Evolutionary conservation across 1,140 invertebrate genomes (phyloP).

Genomic region (Neelides sp.): DNA sequence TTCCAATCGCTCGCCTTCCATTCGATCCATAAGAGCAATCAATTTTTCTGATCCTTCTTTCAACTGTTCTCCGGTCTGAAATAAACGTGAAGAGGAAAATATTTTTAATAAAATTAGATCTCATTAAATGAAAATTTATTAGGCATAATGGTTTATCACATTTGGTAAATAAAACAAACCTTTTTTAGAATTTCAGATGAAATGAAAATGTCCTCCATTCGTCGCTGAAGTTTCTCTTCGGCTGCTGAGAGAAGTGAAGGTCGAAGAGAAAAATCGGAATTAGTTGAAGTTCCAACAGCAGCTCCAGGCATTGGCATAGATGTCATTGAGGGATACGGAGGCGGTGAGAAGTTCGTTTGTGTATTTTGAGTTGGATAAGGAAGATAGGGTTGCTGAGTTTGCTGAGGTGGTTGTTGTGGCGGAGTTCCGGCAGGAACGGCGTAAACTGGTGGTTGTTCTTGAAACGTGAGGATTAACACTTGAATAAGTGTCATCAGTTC

Average conservation of each 20-base stretch:
- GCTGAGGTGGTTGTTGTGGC: conserved; percentile 28
- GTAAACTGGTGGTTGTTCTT: conserved; percentile 89
- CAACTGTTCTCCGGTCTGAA: conserved; percentile 26
- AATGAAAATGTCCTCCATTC: conserved; percentile 57
- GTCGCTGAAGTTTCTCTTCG: conserved; percentile 78
- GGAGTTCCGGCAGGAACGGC: conserved; percentile 39
- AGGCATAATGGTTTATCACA: neutral
- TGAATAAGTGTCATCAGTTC: conserved; percentile 76
- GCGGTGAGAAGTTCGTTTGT: conserved; percentile 27
- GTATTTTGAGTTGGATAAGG: conserved; percentile 48
- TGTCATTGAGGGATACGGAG: conserved; percentile 33
- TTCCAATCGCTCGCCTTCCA: conserved; percentile 43
- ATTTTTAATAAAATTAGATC: neutral
- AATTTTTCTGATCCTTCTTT: conserved; percentile 17
- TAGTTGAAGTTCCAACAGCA: conserved; percentile 30
- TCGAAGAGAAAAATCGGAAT: conserved; percentile 46
- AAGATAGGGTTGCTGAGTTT: conserved; percentile 32
- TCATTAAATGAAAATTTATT: conserved; percentile 20
- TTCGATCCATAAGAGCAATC: conserved; percentile 15
- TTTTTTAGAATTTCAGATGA: conserved; percentile 24
- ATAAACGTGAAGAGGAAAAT: neutral
- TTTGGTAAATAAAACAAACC: conserved; percentile 7
- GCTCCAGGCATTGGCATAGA: conserved; percentile 50
- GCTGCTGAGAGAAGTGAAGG: conserved; percentile 86
- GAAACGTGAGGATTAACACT: conserved; percentile 84